Base-by-base conservation (phyloP, 2,888 invertebrate species). In the Drosophila maculinotata region DNA sequence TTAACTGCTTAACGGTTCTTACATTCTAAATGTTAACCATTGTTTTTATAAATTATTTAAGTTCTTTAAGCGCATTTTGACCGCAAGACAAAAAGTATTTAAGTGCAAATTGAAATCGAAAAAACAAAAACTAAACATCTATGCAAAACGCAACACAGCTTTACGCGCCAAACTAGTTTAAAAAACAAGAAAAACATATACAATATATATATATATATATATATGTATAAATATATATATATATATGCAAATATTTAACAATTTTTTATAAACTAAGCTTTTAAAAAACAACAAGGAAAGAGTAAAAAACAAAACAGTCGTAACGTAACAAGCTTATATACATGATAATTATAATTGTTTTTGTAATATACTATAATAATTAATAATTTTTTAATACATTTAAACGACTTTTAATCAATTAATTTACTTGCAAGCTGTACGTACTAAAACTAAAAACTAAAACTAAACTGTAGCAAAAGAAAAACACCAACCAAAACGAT, bases 121-220 rank as follows among this genome's bases (percentile, higher is more conserved):
- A 20, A 59, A 53, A 31, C 20, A 35, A 49, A 57, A 56, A 53
- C 26, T 52, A 48, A 56, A 79, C 48, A 60, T 67, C 49, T 69
- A 74, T 68, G 84, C 78, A 81, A 85, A 76, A 78, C 73, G 74
- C 73, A 86, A 83, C 78, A 84, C 83, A 83, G 86, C 86, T 83
- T 83, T 83, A 83, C 60, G 83, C 83, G 86, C 83, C 83, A 83
- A 83, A 86, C 86, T 83, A 83, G 83, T 86, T 79, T 66, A 83
- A 83, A 86, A 76, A 81, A 82, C 66, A 70, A 78, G 38, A 63
- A 52, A 54, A 63, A 52, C 45, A 57, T 53, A 78, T 69, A 74
- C 41, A 71, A 60, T 33, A 71, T 42, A 56, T 44, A 58, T 39
- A 51, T 35, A 53, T 42, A 39, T 36, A 60, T 23, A 67, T 63